Percentiles rank a stretch among this genome's conserved stretches.
Evolutionary conservation across 2,113 vertebrate genomes (phyloP).

Genomic region (Hypomesus transpacificus): DNA sequence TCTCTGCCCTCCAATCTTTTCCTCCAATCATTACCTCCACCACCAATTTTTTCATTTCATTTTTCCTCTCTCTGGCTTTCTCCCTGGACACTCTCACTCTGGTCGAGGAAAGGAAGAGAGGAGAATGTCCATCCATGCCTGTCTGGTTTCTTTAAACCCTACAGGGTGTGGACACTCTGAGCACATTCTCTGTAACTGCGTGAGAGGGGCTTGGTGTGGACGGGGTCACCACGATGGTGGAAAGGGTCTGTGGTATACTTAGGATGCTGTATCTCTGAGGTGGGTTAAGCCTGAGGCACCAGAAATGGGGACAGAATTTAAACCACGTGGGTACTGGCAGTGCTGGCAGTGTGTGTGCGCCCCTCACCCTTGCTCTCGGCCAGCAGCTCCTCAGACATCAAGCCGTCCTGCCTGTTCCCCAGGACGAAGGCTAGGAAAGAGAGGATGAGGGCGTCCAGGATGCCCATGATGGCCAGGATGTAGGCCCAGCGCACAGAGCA

Average conservation of each 20-base stretch:
- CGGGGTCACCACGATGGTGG: too few relatives aligned
- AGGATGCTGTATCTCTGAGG: not conserved
- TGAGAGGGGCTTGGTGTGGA: too few relatives aligned
- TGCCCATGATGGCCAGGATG: constrained; percentile 94
- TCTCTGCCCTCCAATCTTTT: not conserved
- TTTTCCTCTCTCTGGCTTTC: not conserved
- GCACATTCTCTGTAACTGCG: not conserved
- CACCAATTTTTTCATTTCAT: not conserved
- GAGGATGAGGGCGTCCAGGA: constrained; percentile 94
- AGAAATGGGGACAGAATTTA: too few relatives aligned
- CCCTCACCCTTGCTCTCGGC: constrained; percentile 96
- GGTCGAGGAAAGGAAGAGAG: too few relatives aligned
- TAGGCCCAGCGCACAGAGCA: constrained; percentile 96
- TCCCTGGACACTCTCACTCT: not conserved
- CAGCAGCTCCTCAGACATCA: constrained; percentile 94
- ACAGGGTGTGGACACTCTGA: constrained; percentile 8
- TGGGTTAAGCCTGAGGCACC: too few relatives aligned
- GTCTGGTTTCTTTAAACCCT: constrained; percentile 32
- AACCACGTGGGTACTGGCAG: too few relatives aligned
- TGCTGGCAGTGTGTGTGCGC: too few relatives aligned
- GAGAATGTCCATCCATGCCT: constrained; percentile 14
- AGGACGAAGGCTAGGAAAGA: constrained; percentile 96
- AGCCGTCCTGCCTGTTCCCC: constrained; percentile 93
- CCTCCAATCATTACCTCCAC: not conserved
- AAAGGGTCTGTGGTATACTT: not conserved